Base-by-base conservation (phyloP, 2,113 vertebrate species). In the Guaruba guarouba region DNA sequence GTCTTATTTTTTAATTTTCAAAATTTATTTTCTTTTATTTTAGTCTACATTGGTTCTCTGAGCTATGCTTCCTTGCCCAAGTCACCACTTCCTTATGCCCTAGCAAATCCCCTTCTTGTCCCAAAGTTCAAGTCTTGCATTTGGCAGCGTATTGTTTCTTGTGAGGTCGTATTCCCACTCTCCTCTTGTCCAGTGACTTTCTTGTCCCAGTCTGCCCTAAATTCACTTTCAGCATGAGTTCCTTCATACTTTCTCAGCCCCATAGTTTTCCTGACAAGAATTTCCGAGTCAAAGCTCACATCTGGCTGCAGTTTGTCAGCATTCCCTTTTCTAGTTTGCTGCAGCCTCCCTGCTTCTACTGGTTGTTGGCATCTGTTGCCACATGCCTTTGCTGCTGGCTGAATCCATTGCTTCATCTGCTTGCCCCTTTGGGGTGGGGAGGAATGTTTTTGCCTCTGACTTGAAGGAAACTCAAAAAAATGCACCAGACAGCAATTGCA, bases 291-390 rank as follows among this genome's bases (percentile, higher is more conserved):
- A 55, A 52, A 79, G 39, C 74, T 93, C 66, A 44, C 63, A 79
- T 95, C 84, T 95, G 94, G 81, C 74, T 92, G 78, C 66, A 68
- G 77, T 87, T 91, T 0, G 2, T 74, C 73, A 82, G 69, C 66
- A 69, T 93, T 95, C 66, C 66, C 13, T 89, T 93, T 82, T 62
- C 86, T 66, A 84, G 57, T 76, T 95, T 79, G 62, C 41, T 85
- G 59, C 48, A 82, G 83, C 73, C 77, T 95, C 51, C 27, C 62
- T 82, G 48, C n/a, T 78, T 86, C 83, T 37, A 8, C 28, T 0
- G 16, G 28, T 51, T 57, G 35, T 44, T 89, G 85, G 90, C 88
- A 77, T 76, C 35, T 0, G 0, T 69, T 76, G 62, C 84, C 33
- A 39, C 57, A 10, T 93, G 89, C 89, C 88, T 86, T 86, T 83